phyloP scores from a whole-genome alignment of 2,797 vertebrate genomes.

The Muscicapa striata region DNA sequence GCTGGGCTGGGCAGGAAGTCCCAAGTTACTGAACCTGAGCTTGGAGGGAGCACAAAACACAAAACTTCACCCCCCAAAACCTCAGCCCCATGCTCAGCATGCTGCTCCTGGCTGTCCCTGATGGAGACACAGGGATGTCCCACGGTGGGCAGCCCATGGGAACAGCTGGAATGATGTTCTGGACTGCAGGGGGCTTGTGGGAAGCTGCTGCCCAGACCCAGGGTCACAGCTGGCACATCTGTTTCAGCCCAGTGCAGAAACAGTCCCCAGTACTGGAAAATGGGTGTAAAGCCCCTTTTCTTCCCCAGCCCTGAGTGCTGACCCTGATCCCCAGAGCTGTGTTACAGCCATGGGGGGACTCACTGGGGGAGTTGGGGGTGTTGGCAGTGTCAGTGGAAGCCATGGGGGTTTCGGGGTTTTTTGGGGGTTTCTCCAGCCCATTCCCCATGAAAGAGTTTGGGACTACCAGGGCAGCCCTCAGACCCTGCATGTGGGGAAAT shows the following conservation, averaged over 20 bases:
- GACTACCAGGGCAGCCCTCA: not conserved
- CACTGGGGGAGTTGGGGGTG: not conserved
- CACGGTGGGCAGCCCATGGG: not conserved
- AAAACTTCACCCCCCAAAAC: not conserved
- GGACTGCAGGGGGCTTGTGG: fast-evolving
- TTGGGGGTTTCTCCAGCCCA: not conserved
- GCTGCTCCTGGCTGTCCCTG: not conserved
- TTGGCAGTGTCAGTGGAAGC: not conserved
- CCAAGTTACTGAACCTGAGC: not conserved
- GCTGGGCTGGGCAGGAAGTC: not conserved
- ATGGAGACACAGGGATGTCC: not conserved
- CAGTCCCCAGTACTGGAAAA: not conserved
- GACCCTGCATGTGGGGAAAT: not conserved
- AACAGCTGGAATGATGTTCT: not conserved
- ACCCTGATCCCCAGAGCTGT: not conserved
- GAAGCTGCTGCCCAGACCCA: not conserved
- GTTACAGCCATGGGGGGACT: too few species aligned
- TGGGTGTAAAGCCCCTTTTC: not conserved
- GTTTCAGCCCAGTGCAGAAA: not conserved
- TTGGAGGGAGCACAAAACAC: not conserved
- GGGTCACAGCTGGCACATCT: not conserved
- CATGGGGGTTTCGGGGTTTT: fast-evolving
- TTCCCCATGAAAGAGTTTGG: not conserved
- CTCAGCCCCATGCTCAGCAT: fast-evolving
- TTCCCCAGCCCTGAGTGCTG: fast-evolving